A percentile compares a stretch with the other conserved stretches of the same genome.
Evolutionary conservation across 2,888 invertebrate species (phyloP).

Genomic region (Hylaea fasciaria): DNA sequence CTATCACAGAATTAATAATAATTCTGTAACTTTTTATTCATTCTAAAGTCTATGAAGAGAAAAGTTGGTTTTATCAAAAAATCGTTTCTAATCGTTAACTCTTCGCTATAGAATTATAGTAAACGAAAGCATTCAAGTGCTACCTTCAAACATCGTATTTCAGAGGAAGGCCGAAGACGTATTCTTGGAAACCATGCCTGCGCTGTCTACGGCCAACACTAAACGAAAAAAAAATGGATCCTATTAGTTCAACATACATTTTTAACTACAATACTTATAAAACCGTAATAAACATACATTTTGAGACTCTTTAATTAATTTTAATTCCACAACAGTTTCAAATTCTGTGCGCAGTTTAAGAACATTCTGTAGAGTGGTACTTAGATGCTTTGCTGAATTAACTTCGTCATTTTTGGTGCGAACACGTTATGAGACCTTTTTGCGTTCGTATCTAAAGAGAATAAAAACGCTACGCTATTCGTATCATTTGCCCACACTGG

Average conservation of each 20-base stretch:
- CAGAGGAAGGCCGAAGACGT: conserved; percentile 13
- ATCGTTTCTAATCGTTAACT: too few species aligned
- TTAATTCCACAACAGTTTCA: too few species aligned
- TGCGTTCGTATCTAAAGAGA: too few species aligned
- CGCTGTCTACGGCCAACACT: conserved; percentile 75
- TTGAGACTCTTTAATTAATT: neutral
- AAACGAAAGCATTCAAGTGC: conserved; percentile 18
- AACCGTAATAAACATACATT: neutral
- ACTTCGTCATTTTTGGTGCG: too few species aligned
- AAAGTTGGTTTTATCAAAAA: neutral
- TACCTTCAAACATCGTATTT: conserved; percentile 24
- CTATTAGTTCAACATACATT: conserved; percentile 10
- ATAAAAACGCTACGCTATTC: too few species aligned
- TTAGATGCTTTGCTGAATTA: too few species aligned
- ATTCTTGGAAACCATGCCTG: conserved; percentile 30
- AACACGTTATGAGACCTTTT: too few species aligned
- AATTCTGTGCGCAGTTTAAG: too few species aligned
- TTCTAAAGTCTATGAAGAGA: neutral
- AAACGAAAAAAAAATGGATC: conserved; percentile 67
- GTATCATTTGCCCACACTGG: too few species aligned
- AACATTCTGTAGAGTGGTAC: too few species aligned
- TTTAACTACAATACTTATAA: neutral
- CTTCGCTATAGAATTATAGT: neutral
- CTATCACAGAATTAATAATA: neutral
- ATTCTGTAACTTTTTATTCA: neutral